Base-by-base conservation (phyloP, 37 sponge, comb jelly and placozoan species). In the Halichondria panicea region DNA sequence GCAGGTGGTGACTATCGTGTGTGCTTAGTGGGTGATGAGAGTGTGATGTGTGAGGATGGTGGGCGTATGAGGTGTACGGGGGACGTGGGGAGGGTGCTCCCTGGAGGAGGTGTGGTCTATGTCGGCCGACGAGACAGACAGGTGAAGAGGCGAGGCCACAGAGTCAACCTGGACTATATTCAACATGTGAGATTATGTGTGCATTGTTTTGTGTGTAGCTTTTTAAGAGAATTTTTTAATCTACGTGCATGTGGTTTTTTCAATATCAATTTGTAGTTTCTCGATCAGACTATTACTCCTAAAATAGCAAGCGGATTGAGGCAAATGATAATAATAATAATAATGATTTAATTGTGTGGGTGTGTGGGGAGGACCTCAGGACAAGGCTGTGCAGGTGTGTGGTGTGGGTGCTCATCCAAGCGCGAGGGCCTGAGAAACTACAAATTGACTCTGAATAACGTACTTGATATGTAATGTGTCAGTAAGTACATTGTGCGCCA, bases 121-220 rank as follows among this genome's bases (percentile, higher is more conserved):
- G 5, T 70, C 3, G 97, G 97, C 6, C 55, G 97, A 32, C n/a
- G 54, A 4, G 97, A 96, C 65, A 31, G 67, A 8, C 97, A 93
- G 77, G 32, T 96, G 8, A 96, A 96, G 79, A 66, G 92, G 33
- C 31, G 43, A 12, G 97, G 97, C 13, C 85, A 85, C 35, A 56
- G 94, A 34, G 52, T 96, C 1, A 83, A 86, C 41, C 75, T 96
- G 19, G 83, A 90, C 8, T 21, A n/a, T 35, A 66, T 93, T 27
- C 74, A 95, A 43, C 77, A 91, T 77, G 91, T 90, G 68, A 32
- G 28, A 8, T n/a, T 19, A 1, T 11, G 9, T 0, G 19, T 30
- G 15, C 35, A 39, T 41, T 56, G 60, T 66, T 66, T 24, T 66
- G 66, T n/a, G n/a, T n/a, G n/a, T n/a, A n/a, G n/a, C n/a, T n/a